These are phyloP conservation scores for Abrostola triplasia DNA, from an alignment of 2,888 invertebrate species.

Conservation along the genomic window DNA sequence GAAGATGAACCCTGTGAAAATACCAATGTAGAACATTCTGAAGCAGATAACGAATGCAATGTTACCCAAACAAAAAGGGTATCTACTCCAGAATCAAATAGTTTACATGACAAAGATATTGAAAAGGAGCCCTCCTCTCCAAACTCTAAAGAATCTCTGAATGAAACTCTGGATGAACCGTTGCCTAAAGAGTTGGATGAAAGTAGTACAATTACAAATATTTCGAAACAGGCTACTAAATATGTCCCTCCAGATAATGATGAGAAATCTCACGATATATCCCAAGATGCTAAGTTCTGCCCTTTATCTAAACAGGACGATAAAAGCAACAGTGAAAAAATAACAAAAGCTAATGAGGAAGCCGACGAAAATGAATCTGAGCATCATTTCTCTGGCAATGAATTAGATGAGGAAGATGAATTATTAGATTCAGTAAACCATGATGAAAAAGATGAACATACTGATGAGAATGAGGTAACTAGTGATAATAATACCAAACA, in stretches of 20 bases:
- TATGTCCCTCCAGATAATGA: constrained; percentile 4
- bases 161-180: not conserved
- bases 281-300: constrained; percentile 3
- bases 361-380: constrained; percentile 19
- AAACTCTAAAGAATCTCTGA: constrained; percentile 12
- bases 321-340: constrained; percentile 9
- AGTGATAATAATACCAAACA: constrained; percentile 19
- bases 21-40: constrained; percentile 13
- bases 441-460: constrained; percentile 13
- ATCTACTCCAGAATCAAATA: constrained; percentile 5
- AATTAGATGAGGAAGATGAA: constrained; percentile 23
- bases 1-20: constrained; percentile 16
- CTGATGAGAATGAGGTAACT: constrained; percentile 7
- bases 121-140: constrained; percentile 16
- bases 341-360: constrained; percentile 8
- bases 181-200: constrained; percentile 23
- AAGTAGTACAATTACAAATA: constrained; percentile 21
- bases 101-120: not conserved
- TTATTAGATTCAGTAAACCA: constrained; percentile 4
- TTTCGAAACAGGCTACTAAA: constrained; percentile 8
- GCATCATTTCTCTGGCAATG: constrained; percentile 20
- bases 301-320: constrained; percentile 7
- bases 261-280: constrained; percentile 4
- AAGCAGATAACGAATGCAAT: constrained; percentile 15
- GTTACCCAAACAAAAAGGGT: constrained; percentile 16